Conservation (phyloP, 2,113 vertebrate genomes). For the Galbula dea region DNA sequence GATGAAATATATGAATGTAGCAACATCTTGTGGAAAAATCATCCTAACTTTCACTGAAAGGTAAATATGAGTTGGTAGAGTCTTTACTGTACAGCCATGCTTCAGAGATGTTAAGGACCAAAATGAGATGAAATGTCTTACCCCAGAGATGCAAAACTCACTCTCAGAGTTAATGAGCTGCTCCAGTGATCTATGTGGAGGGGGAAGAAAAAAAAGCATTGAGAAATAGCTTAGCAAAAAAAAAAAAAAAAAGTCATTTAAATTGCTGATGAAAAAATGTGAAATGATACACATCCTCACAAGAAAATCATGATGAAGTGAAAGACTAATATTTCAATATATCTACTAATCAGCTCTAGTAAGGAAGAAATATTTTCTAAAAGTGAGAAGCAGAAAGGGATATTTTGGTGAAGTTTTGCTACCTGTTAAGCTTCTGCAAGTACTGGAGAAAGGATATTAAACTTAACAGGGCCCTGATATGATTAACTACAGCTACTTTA, state of each 20-base stretch:
- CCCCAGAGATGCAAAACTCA: neutral
- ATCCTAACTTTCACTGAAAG: neutral
- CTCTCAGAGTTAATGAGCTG: neutral
- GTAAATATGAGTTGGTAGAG: neutral
- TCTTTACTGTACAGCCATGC: neutral
- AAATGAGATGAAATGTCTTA: neutral
- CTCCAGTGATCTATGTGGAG: neutral
- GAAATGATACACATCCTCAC: neutral
- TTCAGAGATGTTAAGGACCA: neutral
- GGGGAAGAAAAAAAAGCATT: neutral
- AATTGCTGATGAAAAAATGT: neutral
- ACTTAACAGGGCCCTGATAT: neutral
- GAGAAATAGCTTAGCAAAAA: neutral
- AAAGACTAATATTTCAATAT: neutral
- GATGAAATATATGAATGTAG: neutral
- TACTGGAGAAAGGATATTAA: neutral
- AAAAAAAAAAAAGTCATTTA: neutral
- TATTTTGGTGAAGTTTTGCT: neutral
- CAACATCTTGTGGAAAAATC: neutral
- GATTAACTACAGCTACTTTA: neutral
- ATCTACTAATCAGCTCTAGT: neutral
- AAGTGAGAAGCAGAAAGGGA: rapidly evolving
- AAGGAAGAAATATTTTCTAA: neutral
- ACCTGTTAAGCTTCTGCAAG: neutral
- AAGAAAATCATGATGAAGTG: neutral